These are phyloP conservation scores for Clavelina lepadiformis DNA, from an alignment of 23 tunicate genomes.

Conservation along the genomic window DNA sequence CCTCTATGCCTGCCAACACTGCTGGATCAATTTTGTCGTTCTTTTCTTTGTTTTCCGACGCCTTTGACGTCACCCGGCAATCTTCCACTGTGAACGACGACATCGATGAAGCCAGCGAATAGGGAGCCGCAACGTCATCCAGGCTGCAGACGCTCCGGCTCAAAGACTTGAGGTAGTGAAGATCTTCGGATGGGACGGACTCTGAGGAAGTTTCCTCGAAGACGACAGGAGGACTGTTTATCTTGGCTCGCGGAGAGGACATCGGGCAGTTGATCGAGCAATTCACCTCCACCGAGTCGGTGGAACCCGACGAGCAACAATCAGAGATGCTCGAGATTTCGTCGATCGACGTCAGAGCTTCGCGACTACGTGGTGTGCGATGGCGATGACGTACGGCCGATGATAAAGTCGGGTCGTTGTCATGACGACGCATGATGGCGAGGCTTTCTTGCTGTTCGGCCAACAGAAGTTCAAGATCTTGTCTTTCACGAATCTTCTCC, in stretches of 20 bases:
- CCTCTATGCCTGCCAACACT: conserved; percentile 70
- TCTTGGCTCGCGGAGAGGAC: conserved; percentile 27
- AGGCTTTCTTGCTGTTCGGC: conserved; percentile 68
- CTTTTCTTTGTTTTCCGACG: background rate
- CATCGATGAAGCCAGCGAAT: conserved; percentile 13
- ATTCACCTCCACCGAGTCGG: conserved; percentile 34
- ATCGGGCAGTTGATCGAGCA: conserved; percentile 6
- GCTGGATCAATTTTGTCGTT: conserved; percentile 57
- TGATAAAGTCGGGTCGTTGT: background rate
- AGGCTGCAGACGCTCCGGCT: conserved; percentile 12
- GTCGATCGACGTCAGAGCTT: conserved; percentile 51
- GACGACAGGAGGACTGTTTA: conserved; percentile 9
- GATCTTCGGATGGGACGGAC: conserved; percentile 14
- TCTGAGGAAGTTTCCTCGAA: conserved; percentile 3
- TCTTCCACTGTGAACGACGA: conserved; percentile 9
- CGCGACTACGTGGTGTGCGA: conserved; percentile 15
- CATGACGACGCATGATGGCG: conserved; percentile 18
- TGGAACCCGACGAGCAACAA: conserved; percentile 45
- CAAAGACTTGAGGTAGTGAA: background rate
- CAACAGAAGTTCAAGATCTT: conserved; percentile 57
- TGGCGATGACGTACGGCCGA: conserved; percentile 19
- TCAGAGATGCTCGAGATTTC: conserved; percentile 61
- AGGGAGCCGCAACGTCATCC: conserved; percentile 3
- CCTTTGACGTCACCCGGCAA: background rate
- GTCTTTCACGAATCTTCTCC: conserved; percentile 69